A percentile compares a stretch with the other conserved stretches of the same genome.
These are phyloP conservation scores for Lamellibrachia luymesi DNA, from an alignment of 1,140 invertebrate genomes.

Conservation along the genomic window DNA sequence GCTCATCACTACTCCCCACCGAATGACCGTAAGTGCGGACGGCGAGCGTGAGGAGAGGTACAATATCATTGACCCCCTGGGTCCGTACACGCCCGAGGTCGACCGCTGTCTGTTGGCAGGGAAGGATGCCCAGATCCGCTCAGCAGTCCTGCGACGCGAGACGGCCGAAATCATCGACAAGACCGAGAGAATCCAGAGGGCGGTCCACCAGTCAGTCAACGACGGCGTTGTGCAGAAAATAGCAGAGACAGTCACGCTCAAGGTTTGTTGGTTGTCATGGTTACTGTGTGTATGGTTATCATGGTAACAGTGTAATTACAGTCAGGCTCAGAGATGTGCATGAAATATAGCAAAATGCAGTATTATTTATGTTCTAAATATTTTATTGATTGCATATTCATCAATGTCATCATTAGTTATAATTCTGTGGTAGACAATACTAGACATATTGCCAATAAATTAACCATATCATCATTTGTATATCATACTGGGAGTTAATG, in stretches of 20 bases:
- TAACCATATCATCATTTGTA: no score
- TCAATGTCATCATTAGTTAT: no score
- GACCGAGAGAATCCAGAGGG: conserved; percentile 46
- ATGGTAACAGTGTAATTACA: neutral
- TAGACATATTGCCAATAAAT: no score
- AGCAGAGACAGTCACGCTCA: conserved; percentile 51
- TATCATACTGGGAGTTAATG: no score
- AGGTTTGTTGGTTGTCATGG: conserved; percentile 36
- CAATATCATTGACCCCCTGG: conserved; percentile 44
- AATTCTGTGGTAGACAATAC: no score
- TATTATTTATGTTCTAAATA: neutral
- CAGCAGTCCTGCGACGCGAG: conserved; percentile 44
- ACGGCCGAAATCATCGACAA: conserved; percentile 44
- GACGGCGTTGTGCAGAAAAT: conserved; percentile 52
- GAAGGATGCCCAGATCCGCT: conserved; percentile 39
- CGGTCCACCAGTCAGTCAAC: conserved; percentile 53
- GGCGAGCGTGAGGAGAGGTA: conserved; percentile 19
- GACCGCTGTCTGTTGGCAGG: conserved; percentile 49
- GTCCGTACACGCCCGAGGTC: conserved; percentile 52
- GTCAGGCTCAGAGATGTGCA: neutral
- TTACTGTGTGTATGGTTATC: neutral
- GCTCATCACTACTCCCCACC: neutral
- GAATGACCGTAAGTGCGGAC: conserved; percentile 4
- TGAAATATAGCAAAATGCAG: neutral
- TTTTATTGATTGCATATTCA: no score